These are phyloP conservation scores for Pollenia amentaria DNA, from an alignment of 2,888 invertebrate species.

Conservation along the genomic window DNA sequence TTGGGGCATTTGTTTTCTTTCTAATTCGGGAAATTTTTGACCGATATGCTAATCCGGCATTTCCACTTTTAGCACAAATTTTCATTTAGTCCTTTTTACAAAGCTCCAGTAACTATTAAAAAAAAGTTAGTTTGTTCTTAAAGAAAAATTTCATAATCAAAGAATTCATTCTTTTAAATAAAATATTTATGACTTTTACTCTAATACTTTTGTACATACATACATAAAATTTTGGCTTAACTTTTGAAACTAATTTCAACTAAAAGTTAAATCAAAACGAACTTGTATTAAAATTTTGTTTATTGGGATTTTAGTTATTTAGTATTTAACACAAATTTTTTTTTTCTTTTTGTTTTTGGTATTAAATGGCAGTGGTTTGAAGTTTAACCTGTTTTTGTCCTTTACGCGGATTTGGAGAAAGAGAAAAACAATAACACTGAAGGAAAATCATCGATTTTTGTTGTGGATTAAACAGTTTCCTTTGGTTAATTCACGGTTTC, in stretches of 20 bases:
- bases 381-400: conserved; percentile 40
- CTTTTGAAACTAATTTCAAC: not conserved
- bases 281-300: not conserved
- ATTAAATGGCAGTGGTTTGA: conserved; percentile 47
- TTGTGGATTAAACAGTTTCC: not conserved
- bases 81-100: no score
- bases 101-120: no score
- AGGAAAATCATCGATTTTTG: not conserved
- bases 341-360: not conserved
- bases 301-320: conserved; percentile 1
- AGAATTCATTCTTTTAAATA: conserved; percentile 48
- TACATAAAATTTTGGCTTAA: not conserved
- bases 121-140: no score
- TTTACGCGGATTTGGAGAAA: conserved; percentile 6
- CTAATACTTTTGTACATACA: not conserved
- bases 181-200: not conserved
- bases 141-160: not conserved
- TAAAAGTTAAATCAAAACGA: conserved; percentile 25
- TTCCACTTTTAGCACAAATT: no score
- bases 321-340: conserved; percentile 14
- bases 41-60: no score
- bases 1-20: no score
- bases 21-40: no score
- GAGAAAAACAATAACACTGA: not conserved
- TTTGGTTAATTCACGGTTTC: not conserved